These are phyloP conservation scores for Watersipora subatra DNA, from an alignment of 1,140 invertebrate species.

Conservation along the genomic window DNA sequence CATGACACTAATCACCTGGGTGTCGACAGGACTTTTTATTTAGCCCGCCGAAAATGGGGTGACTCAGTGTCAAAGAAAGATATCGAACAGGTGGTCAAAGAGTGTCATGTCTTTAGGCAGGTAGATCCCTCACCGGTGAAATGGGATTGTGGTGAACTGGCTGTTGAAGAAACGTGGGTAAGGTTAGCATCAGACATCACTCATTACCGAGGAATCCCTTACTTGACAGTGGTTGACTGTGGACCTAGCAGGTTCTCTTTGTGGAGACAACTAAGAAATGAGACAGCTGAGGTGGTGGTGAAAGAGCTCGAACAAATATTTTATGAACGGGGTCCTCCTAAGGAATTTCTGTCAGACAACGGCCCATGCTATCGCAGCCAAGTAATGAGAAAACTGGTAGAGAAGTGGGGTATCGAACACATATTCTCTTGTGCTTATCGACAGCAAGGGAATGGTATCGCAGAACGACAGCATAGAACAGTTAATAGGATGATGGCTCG, in stretches of 20 bases:
- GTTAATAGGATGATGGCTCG: not conserved
- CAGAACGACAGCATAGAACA: not conserved
- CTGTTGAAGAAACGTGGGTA: not conserved
- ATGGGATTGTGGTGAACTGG: not conserved
- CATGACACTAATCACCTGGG: not conserved
- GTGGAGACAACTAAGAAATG: not conserved
- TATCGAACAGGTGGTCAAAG: not conserved
- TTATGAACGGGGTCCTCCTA: not conserved
- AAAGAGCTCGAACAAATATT: conserved; percentile 1
- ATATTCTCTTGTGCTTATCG: not conserved
- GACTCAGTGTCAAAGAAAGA: not conserved
- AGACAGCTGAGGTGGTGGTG: not conserved
- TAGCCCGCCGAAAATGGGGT: not conserved
- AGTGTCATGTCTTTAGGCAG: not conserved
- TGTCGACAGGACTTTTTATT: not conserved
- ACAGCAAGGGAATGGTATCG: not conserved
- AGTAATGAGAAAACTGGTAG: not conserved
- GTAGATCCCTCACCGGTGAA: not conserved
- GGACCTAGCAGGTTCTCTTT: conserved; percentile 2
- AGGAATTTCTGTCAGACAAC: not conserved
- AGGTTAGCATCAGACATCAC: conserved; percentile 2
- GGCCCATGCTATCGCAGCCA: not conserved
- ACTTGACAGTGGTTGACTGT: not conserved
- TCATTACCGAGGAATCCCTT: not conserved
- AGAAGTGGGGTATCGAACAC: not conserved